These are phyloP conservation scores for Sylvilagus floridanus DNA, from an alignment of 2,797 vertebrate genomes.

Conservation along the genomic window DNA sequence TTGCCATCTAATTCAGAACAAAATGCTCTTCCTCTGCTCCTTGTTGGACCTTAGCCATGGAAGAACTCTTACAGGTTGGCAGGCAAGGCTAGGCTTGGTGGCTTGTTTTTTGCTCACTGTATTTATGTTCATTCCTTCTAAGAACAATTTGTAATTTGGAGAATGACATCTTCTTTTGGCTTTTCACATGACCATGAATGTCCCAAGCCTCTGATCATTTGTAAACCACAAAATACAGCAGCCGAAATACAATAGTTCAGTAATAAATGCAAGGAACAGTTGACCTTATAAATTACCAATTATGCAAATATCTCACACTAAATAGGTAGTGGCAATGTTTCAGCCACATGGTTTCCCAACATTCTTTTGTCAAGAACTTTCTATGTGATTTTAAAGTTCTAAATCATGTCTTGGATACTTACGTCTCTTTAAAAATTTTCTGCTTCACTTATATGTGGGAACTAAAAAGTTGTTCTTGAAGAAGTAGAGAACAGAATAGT, in stretches of 20 bases:
- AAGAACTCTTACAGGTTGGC: not conserved
- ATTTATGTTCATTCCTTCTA: slow-evolving; percentile 39
- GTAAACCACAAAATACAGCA: slow-evolving; percentile 53
- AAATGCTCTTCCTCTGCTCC: not conserved
- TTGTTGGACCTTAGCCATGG: not conserved
- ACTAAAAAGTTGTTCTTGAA: too few relatives aligned
- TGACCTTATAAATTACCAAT: slow-evolving; percentile 27
- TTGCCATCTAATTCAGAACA: not conserved
- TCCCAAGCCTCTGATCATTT: slow-evolving; percentile 41
- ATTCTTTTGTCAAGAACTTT: not conserved
- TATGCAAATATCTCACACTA: slow-evolving; percentile 9
- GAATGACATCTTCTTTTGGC: slow-evolving; percentile 33
- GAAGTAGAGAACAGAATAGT: too few relatives aligned
- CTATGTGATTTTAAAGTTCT: slow-evolving; percentile 12
- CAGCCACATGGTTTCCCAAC: slow-evolving; percentile 19
- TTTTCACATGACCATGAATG: not conserved
- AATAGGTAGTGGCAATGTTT: not conserved
- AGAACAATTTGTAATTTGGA: slow-evolving; percentile 43
- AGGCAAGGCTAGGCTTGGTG: not conserved
- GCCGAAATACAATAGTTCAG: slow-evolving; percentile 52
- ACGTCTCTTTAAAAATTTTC: not conserved
- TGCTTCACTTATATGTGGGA: not conserved
- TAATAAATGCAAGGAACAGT: slow-evolving; percentile 15
- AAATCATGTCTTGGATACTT: not conserved
- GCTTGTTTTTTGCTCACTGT: not conserved